Evolutionary conservation across 2,797 vertebrate species (phyloP).

Genomic region (Leptodactylus fallax): DNA sequence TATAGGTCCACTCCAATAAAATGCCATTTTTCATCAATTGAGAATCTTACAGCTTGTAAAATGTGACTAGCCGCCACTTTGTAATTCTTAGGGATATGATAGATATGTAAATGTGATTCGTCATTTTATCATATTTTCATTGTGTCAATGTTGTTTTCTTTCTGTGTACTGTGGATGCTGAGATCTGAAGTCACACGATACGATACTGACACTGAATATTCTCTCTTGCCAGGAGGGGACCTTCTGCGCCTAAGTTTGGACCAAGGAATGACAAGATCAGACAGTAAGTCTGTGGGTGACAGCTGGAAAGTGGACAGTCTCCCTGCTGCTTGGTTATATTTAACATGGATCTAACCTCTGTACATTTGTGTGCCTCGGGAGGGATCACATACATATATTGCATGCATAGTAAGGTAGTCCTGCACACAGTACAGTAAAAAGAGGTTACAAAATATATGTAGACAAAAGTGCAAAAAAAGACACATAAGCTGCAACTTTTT

Average conservation of each 20-base stretch:
- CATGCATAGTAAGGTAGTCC: neutral
- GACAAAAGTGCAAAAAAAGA: neutral
- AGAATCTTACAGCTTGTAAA: no score
- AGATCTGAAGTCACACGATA: neutral
- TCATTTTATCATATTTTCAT: neutral
- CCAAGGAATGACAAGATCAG: conserved; percentile 95
- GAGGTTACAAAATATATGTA: neutral
- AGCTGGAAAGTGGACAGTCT: conserved; percentile 40
- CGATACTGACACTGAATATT: conserved; percentile 57
- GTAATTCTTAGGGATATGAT: neutral
- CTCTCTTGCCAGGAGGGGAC: conserved; percentile 86
- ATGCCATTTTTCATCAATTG: no score
- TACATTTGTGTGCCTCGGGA: neutral
- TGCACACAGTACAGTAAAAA: neutral
- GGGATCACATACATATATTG: neutral
- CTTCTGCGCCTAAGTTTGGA: conserved; percentile 93
- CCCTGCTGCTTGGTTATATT: conserved; percentile 44
- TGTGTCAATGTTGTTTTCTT: neutral
- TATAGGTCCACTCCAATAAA: no score
- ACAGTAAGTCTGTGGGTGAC: conserved; percentile 84
- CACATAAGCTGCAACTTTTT: neutral
- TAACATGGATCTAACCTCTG: conserved; percentile 4
- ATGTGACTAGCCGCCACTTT: no score
- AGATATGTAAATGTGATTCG: neutral
- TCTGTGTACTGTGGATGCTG: conserved; percentile 25